Conservation (phyloP, 2,113 vertebrate genomes). For the Prunella fulvescens region DNA sequence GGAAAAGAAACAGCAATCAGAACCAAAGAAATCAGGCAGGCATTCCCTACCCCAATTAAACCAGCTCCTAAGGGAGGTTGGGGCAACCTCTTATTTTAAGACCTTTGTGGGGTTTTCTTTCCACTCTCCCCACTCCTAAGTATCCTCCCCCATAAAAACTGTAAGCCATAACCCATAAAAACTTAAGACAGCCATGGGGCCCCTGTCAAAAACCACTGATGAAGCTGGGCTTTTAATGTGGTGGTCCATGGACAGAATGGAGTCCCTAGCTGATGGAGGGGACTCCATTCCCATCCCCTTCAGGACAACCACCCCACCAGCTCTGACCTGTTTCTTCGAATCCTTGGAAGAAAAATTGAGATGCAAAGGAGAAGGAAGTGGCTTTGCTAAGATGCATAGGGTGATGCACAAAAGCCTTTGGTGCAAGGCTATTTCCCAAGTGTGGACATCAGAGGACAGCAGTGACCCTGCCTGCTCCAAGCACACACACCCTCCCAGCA, state of each 20-base stretch:
- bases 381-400: not conserved
- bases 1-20: not conserved
- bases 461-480: not conserved
- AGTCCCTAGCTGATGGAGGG: not conserved
- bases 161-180: not conserved
- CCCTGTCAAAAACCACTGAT: not conserved
- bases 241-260: not conserved
- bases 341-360: not conserved
- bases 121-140: accelerated
- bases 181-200: not conserved
- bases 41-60: not conserved
- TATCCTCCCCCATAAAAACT: not conserved
- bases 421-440: not conserved
- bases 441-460: not conserved
- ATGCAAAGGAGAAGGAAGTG: not conserved
- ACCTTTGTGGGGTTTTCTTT: not conserved
- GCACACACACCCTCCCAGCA: not conserved
- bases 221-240: not conserved
- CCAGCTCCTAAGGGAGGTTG: not conserved
- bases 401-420: not conserved
- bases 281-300: not conserved
- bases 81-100: not conserved
- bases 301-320: not conserved
- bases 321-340: not conserved
- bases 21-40: not conserved